Evolutionary conservation across 92 coral and sea anemone species (phyloP).

Genomic region (Phymanthus crucifer): DNA sequence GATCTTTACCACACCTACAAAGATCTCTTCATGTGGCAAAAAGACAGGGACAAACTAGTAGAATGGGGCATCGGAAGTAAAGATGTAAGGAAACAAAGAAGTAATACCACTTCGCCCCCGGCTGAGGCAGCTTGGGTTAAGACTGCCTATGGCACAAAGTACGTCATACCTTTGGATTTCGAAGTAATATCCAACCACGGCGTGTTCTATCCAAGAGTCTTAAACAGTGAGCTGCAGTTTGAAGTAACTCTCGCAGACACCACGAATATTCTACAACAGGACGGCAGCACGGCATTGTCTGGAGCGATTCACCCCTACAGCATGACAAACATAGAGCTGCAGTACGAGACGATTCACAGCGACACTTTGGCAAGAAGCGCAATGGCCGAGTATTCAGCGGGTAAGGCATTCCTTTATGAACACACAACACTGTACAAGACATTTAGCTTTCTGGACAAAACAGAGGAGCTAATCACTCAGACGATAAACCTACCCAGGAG

Average conservation of each 20-base stretch:
- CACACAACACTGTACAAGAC: neutral
- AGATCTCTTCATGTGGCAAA: neutral
- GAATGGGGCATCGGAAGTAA: neutral
- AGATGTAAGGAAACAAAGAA: neutral
- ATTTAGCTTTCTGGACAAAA: too few relatives aligned
- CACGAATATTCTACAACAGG: too few relatives aligned
- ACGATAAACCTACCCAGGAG: too few relatives aligned
- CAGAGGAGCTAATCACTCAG: too few relatives aligned
- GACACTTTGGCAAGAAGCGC: too few relatives aligned
- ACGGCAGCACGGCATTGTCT: too few relatives aligned
- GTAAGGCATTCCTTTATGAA: too few relatives aligned
- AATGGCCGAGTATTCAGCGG: too few relatives aligned
- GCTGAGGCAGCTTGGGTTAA: neutral
- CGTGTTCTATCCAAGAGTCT: conserved; percentile 10
- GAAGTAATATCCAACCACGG: conserved; percentile 14
- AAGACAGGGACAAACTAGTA: neutral
- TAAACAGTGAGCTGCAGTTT: neutral
- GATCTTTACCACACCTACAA: conserved; percentile 4
- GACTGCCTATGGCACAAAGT: neutral
- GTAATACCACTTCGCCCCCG: too few relatives aligned
- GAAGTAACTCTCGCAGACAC: too few relatives aligned
- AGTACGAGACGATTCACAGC: too few relatives aligned
- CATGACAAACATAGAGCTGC: neutral
- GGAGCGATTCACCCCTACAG: too few relatives aligned
- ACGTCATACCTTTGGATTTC: conserved; percentile 11